Conservation (phyloP, 92 coral and sea anemone species). For the Blastomussa wellsi region DNA sequence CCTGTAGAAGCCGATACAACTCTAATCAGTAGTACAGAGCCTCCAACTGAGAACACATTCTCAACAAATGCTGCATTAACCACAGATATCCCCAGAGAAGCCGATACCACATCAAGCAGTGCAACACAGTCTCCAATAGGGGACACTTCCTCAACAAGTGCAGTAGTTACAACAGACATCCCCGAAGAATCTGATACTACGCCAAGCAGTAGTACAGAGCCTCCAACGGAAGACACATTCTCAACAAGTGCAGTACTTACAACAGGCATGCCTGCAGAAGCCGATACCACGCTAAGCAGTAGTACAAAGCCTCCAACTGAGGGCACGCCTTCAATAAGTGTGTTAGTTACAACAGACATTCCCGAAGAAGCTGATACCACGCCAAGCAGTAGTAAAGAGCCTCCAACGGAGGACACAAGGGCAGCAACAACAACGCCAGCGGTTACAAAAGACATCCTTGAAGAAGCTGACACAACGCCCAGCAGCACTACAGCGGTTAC, state of each 20-base stretch:
- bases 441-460: background rate
- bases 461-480: background rate
- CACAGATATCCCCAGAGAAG: background rate
- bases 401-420: background rate
- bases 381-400: background rate
- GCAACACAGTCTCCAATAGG: conserved; percentile 6
- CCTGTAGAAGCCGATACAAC: background rate
- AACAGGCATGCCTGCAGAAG: background rate
- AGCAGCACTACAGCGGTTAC: background rate
- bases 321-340: background rate
- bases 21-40: background rate
- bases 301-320: conserved; percentile 5
- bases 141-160: background rate
- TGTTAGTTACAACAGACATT: background rate
- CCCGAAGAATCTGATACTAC: background rate
- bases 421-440: background rate
- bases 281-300: background rate
- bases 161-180: background rate
- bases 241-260: conserved; percentile 15
- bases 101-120: conserved; percentile 8
- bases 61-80: conserved; percentile 9
- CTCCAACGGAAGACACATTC: background rate
- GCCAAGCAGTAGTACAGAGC: background rate
- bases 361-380: background rate
- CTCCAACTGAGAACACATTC: background rate